Base-by-base conservation (phyloP, 2,113 vertebrate genomes). In the Phodopus roborovskii region DNA sequence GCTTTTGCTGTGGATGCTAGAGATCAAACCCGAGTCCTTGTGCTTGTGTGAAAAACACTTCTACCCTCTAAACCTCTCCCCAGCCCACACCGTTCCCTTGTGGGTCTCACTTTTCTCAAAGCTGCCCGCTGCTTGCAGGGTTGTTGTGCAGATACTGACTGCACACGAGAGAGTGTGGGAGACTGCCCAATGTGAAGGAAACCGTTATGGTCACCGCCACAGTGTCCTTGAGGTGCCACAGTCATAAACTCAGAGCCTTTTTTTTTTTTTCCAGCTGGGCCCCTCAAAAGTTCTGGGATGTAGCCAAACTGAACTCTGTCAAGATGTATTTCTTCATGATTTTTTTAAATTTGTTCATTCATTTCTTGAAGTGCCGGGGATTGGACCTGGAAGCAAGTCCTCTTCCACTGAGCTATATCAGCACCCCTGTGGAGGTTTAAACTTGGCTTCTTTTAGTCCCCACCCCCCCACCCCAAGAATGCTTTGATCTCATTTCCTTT, bases 191-290 rank as follows among this genome's bases (percentile, higher is more conserved):
- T 0, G 17, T 42, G 64, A 24, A 75, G 84, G 77, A 24, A 17
- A 0, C 16, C 0, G 2, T 33, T n/a, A 42, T 0, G 0, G 24
- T 33, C 42, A 24, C 11, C 24, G 7, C 30, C 53, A 39, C 33
- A 3, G 7, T 0, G 11, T 36, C 42, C 90, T 24, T 3, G 36
- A 42, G 26, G 11, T 22, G 45, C 75, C 50, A 11, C 0, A 0
- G 22, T 0, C 26, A 33, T 39, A 9, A 3, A 4, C 13, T 4
- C 0, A 0, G 26, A 42, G 73, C 13, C 39, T 73, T 33, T 39
- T 79, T 75, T 66, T 13, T n/a, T 45, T 45, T 45, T 45, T 45
- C 28, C 10, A 71, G 75, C 19, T 33, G 74, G 26, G 50, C 13
- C 53, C 1, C 0, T 48, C 39, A 3, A 1, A 5, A 5, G 73